Evolutionary conservation across 2,113 vertebrate species (phyloP).

Genomic region (Azemiops feae): DNA sequence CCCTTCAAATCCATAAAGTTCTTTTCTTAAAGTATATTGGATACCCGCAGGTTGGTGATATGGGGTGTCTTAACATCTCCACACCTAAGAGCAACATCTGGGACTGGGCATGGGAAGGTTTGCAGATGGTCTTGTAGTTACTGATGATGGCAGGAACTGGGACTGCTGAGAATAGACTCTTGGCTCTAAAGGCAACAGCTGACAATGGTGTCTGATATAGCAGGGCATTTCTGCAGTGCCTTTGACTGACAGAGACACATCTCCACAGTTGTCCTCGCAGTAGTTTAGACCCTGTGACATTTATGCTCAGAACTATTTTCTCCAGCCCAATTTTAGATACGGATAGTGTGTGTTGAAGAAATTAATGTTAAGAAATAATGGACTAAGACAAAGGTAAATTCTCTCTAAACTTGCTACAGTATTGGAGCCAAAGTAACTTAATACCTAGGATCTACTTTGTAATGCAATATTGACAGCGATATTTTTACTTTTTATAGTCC

Average conservation of each 20-base stretch:
- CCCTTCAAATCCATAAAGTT: background rate
- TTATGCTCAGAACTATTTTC: constrained; percentile 50
- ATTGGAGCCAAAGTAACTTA: background rate
- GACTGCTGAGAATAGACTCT: constrained; percentile 59
- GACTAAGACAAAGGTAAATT: constrained; percentile 10
- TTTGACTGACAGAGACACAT: constrained; percentile 65
- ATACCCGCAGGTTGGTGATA: background rate
- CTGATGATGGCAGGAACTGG: constrained; percentile 26
- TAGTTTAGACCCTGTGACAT: constrained; percentile 57
- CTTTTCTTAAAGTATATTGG: background rate
- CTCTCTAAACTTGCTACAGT: background rate
- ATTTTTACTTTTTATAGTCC: background rate
- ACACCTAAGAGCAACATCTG: background rate
- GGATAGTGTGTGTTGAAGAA: constrained; percentile 17
- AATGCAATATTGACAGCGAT: background rate
- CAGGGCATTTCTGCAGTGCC: constrained; percentile 35
- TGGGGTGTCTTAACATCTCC: background rate
- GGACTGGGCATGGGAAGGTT: background rate
- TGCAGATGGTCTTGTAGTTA: constrained; percentile 33
- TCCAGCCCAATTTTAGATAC: constrained; percentile 53
- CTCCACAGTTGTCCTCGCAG: background rate
- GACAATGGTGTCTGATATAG: constrained; percentile 50
- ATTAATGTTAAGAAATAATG: constrained; percentile 10
- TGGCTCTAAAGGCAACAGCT: constrained; percentile 65
- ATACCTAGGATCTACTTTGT: background rate